Evolutionary conservation across 2,113 vertebrate genomes (phyloP).

Genomic region (Furnarius figulus): DNA sequence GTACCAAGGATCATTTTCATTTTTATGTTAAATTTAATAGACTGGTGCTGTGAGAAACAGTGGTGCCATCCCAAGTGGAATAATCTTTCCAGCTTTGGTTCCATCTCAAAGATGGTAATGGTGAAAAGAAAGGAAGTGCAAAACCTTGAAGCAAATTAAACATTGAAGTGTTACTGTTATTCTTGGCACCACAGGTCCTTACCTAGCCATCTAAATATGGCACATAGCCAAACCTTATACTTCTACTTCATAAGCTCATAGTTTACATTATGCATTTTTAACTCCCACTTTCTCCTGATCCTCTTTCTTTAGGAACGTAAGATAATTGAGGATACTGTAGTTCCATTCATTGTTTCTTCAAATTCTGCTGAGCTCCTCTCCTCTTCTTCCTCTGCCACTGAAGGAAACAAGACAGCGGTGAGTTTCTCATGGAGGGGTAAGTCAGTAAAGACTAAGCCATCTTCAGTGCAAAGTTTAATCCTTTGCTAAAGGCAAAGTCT

Average conservation of each 20-base stretch:
- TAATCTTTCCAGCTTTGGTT: not conserved
- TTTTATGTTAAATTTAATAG: not conserved
- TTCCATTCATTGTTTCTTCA: slow-evolving; percentile 85
- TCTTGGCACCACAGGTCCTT: not conserved
- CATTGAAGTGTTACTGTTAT: not conserved
- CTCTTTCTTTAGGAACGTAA: slow-evolving; percentile 82
- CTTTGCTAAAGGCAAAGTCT: not conserved
- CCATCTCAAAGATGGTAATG: not conserved
- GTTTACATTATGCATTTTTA: not conserved
- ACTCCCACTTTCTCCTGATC: not conserved
- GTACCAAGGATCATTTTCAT: not conserved
- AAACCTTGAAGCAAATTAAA: not conserved
- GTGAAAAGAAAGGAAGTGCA: not conserved
- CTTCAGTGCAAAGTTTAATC: not conserved
- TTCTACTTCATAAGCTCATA: not conserved
- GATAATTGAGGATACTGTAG: slow-evolving; percentile 93
- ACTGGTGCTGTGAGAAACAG: not conserved
- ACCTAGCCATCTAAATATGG: not conserved
- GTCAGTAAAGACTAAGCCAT: not conserved
- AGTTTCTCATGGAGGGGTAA: not conserved
- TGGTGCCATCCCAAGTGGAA: not conserved
- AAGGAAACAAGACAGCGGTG: slow-evolving; percentile 69
- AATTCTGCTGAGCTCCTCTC: slow-evolving; percentile 76
- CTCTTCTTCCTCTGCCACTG: slow-evolving; percentile 65
- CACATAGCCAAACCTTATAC: not conserved